A percentile compares a stretch with the other conserved stretches of the same genome.
phyloP scores from a whole-genome alignment of 2,113 vertebrate species.

The Myocastor coypus region DNA sequence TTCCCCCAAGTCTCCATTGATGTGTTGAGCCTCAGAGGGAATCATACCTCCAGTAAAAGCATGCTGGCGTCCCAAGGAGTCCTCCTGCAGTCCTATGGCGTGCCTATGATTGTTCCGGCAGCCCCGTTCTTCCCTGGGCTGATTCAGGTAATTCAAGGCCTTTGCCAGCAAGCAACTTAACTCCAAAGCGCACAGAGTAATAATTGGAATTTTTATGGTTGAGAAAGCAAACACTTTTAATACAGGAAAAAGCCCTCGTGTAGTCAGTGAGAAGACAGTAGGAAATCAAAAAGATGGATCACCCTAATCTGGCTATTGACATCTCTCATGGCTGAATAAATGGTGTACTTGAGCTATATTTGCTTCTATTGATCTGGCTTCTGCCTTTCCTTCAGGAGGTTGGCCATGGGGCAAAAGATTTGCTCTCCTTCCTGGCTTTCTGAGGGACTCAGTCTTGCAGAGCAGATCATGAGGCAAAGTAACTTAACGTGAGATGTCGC shows the following conservation, averaged over 20 bases:
- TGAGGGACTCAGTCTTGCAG: conserved; percentile 87
- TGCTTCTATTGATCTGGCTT: conserved; percentile 94
- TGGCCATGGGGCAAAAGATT: conserved; percentile 92
- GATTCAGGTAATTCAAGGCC: conserved; percentile 89
- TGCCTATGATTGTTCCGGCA: conserved; percentile 87
- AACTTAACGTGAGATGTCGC: conserved; percentile 86
- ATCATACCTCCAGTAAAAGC: conserved; percentile 82
- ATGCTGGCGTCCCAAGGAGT: conserved; percentile 88
- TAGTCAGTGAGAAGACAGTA: conserved; percentile 92
- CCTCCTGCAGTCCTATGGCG: conserved; percentile 87
- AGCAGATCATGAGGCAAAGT: conserved; percentile 84
- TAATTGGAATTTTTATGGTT: conserved; percentile 96
- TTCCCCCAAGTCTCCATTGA: conserved; percentile 85
- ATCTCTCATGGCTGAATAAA: conserved; percentile 98
- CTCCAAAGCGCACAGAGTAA: conserved; percentile 91
- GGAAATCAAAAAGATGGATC: conserved; percentile 98
- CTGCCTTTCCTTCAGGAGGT: conserved; percentile 92
- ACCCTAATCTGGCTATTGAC: conserved; percentile 98
- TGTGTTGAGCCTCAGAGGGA: conserved; percentile 86
- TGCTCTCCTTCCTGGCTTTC: conserved; percentile 88
- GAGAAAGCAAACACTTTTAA: conserved; percentile 95
- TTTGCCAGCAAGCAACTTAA: conserved; percentile 88
- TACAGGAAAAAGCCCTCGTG: conserved; percentile 92
- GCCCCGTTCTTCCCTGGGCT: conserved; percentile 87
- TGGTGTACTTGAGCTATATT: conserved; percentile 98